Evolutionary conservation across 2,797 vertebrate species (phyloP).

Genomic region (Xenentodon cancila): DNA sequence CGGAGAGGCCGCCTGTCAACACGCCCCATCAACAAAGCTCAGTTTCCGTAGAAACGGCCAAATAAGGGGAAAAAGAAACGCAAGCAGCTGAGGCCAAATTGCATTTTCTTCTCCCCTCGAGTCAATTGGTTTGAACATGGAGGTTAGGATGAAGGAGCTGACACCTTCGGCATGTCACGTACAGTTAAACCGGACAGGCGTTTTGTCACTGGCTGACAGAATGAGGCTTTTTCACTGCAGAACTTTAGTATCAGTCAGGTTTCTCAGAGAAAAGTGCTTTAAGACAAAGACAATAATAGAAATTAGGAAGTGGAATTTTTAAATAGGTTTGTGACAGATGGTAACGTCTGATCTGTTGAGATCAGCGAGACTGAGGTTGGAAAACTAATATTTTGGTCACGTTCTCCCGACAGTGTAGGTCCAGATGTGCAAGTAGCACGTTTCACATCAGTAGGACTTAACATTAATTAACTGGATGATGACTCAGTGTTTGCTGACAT

Average conservation of each 20-base stretch:
- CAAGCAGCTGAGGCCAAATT: not conserved
- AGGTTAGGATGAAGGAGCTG: slow-evolving; percentile 42
- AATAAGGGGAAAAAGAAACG: slow-evolving; percentile 50
- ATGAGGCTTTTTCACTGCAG: not conserved
- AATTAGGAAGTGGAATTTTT: slow-evolving; percentile 37
- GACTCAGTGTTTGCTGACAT: too few relatives aligned
- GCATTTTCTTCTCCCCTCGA: slow-evolving; percentile 45
- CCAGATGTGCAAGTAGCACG: too few relatives aligned
- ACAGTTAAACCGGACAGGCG: slow-evolving; percentile 16
- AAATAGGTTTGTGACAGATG: slow-evolving; percentile 52
- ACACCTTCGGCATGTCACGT: slow-evolving; percentile 55
- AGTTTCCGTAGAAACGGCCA: slow-evolving; percentile 64
- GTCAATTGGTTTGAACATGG: slow-evolving; percentile 52
- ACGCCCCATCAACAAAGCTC: slow-evolving; percentile 61
- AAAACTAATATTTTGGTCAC: too few relatives aligned
- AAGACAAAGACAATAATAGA: slow-evolving; percentile 9
- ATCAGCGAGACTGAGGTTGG: too few relatives aligned
- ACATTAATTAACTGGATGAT: too few relatives aligned
- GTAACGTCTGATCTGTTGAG: slow-evolving; percentile 38
- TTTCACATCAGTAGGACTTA: too few relatives aligned
- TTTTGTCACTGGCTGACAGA: slow-evolving; percentile 16
- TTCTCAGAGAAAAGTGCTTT: slow-evolving; percentile 2
- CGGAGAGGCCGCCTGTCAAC: slow-evolving; percentile 60
- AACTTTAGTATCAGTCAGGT: not conserved
- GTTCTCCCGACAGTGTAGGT: too few relatives aligned